These are phyloP conservation scores for Pogonus chalceus DNA, from an alignment of 1,140 invertebrate genomes.

Conservation along the genomic window DNA sequence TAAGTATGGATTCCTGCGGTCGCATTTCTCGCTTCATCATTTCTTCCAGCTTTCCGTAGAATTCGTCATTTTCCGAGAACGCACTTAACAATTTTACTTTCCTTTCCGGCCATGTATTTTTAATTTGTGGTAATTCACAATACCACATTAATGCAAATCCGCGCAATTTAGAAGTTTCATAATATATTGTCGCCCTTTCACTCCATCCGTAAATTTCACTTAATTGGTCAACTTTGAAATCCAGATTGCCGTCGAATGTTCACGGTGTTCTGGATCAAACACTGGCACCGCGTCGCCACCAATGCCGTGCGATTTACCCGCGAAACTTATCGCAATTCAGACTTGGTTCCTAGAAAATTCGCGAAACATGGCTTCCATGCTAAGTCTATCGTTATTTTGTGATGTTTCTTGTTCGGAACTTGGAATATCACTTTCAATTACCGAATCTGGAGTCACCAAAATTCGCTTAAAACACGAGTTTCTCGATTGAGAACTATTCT, in stretches of 20 bases:
- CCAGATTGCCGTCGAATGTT: constrained; percentile 13
- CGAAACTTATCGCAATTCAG: neutral
- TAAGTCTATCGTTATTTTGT: no score
- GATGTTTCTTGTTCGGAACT: no score
- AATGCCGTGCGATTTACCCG: no score
- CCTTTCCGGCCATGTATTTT: constrained; percentile 29
- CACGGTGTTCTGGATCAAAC: constrained; percentile 7
- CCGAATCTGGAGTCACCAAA: no score
- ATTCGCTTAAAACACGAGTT: no score
- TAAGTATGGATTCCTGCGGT: constrained; percentile 10
- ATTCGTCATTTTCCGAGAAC: constrained; percentile 23
- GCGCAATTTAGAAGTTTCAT: constrained; percentile 23
- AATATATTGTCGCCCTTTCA: constrained; percentile 19
- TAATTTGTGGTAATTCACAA: constrained; percentile 21
- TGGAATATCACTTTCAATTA: no score
- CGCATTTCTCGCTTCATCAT: constrained; percentile 19
- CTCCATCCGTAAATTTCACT: constrained; percentile 18
- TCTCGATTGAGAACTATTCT: no score
- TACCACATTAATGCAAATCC: constrained; percentile 30
- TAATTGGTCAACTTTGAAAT: constrained; percentile 25
- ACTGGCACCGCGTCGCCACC: constrained; percentile 2
- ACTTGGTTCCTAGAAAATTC: neutral
- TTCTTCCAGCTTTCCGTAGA: constrained; percentile 20
- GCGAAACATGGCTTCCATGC: neutral
- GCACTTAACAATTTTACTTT: constrained; percentile 25